These are phyloP conservation scores for Idaea biselata DNA, from an alignment of 2,888 invertebrate species.

Conservation along the genomic window DNA sequence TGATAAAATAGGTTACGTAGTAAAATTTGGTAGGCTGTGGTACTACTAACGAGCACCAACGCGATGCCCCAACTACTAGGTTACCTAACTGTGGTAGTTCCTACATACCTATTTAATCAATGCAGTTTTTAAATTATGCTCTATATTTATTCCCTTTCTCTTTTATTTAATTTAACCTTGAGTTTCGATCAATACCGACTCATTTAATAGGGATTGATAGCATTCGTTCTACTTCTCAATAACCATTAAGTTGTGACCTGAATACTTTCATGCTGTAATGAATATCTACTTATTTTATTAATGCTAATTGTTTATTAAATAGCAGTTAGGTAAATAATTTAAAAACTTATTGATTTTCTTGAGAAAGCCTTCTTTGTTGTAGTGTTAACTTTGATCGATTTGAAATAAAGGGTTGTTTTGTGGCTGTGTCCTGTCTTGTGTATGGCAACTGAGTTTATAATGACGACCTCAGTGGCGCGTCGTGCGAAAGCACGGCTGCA, in stretches of 20 bases:
- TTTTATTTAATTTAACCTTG: constrained; percentile 1
- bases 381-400: neutral
- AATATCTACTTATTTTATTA: neutral
- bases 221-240: constrained; percentile 5
- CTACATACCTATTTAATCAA: neutral
- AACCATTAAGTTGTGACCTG: constrained; percentile 3
- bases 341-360: neutral
- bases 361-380: neutral
- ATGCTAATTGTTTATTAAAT: neutral
- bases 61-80: too few species aligned
- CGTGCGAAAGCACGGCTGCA: too few species aligned
- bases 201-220: neutral
- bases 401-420: too few species aligned
- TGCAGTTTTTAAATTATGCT: constrained; percentile 1
- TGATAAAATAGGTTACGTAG: too few species aligned
- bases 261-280: neutral
- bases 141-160: constrained; percentile 4
- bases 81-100: too few species aligned
- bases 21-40: too few species aligned
- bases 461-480: too few species aligned
- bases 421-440: too few species aligned
- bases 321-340: neutral
- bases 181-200: constrained; percentile 3
- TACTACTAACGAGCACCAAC: too few species aligned
- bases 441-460: too few species aligned